Evolutionary conservation across 23 tunicate genomes (phyloP), one percentile per base, ranked within the genome.

Genomic region (Halocynthia roretzi): DNA sequence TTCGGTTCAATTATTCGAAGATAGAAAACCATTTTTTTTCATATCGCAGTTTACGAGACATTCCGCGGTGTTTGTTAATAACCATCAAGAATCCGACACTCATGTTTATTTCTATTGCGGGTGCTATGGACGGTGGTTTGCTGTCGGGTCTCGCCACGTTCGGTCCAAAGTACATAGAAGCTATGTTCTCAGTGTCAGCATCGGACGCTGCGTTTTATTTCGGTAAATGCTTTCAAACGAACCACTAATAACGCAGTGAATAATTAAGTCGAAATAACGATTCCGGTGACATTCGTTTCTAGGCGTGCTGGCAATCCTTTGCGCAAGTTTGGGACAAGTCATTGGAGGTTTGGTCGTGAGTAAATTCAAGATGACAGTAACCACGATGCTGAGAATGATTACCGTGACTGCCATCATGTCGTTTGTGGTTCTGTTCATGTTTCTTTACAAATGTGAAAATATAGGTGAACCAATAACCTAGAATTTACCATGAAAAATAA

Each of bases 81-180:
- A 50, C 86, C 31, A 10, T 92, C 9, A 81, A 81, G 20, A 92
- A 92, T 63, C 98, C 98, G 53, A 74, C 81, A 48, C 78, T 62
- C 57, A 57, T 92, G 51, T 72, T 77, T 15, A 54, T 80, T 20
- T 81, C 90, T 11, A 22, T 91, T n/a, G 90, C 77, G 18, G 68
- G 72, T 51, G 86, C 83, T n/a, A 62, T 85, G 20, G 97, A 91
- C 68, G 76, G 86, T 6, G 51, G 87, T 6, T 80, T 91, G 4
- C 72, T 91, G n/a, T 48, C 56, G 7, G 98, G 89, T 6, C 61
- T 92, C 61, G 85, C 92, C 7, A 83, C 86, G 20, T 92, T 92
- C 68, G 98, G 98, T 4, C 71, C 98, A 6, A 92, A 92, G 75
- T 90, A 81, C 72, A 56, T 90, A 52, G 97, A 90, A 50, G 73